A percentile compares a stretch with the other conserved stretches of the same genome.
phyloP scores from a whole-genome alignment of 2,113 vertebrate species.

The Erpornis zantholeuca region DNA sequence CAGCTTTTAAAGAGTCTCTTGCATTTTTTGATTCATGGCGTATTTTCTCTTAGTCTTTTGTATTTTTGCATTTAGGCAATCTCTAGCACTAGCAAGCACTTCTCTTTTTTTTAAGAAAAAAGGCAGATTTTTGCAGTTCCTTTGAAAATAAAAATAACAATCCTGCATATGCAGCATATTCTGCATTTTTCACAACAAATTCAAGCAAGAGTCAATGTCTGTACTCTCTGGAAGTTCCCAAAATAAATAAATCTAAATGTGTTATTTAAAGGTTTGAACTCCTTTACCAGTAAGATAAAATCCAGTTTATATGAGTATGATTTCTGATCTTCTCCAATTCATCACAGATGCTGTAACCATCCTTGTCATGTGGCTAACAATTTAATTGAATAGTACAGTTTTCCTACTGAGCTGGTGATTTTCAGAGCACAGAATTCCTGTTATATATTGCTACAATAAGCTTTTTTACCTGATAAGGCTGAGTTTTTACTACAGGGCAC shows the following conservation, averaged over 20 bases:
- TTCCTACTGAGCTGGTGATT: neutral
- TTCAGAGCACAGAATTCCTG: neutral
- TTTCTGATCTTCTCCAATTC: neutral
- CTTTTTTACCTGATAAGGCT: neutral
- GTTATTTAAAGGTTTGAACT: neutral
- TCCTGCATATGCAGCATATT: neutral
- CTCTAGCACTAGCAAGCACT: neutral
- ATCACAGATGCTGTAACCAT: neutral
- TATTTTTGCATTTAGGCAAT: neutral
- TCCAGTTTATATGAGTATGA: neutral
- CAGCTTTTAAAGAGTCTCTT: neutral
- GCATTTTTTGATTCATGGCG: neutral
- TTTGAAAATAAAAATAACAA: neutral
- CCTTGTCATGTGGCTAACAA: neutral
- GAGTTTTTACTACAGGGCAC: neutral
- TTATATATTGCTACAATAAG: neutral
- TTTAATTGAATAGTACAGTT: neutral
- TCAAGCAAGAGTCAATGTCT: neutral
- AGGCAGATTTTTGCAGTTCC: neutral
- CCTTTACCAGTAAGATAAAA: neutral
- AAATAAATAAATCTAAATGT: neutral
- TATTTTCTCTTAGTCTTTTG: neutral
- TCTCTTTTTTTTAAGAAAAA: neutral
- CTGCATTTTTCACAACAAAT: neutral
- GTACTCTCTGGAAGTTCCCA: neutral